Evolutionary conservation across 2,113 vertebrate species (phyloP).

Genomic region (Pseudonaja textilis): DNA sequence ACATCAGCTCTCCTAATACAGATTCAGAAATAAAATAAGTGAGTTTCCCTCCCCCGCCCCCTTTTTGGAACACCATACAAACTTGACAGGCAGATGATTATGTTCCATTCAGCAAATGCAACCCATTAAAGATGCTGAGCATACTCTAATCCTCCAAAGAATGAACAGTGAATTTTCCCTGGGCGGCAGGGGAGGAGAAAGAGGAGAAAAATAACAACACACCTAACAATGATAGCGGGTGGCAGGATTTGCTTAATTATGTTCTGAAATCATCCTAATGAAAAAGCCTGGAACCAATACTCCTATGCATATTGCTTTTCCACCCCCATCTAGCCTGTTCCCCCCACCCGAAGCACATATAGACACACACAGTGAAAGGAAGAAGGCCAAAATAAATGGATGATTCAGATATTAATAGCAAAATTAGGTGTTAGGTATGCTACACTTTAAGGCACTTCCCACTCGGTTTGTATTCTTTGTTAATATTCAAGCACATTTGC

Average conservation of each 20-base stretch:
- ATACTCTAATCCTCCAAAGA: background rate
- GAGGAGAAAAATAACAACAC: background rate
- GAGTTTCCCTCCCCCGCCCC: background rate
- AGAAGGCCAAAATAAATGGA: background rate
- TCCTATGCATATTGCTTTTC: background rate
- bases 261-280: background rate
- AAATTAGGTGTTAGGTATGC: background rate
- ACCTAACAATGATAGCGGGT: background rate
- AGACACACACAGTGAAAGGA: background rate
- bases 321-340: background rate
- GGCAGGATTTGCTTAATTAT: slow-evolving; percentile 8
- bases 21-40: background rate
- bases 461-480: background rate
- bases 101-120: background rate
- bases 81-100: background rate
- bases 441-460: background rate
- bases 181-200: background rate
- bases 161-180: slow-evolving; percentile 2
- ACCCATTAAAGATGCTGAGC: background rate
- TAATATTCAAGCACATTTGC: background rate
- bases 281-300: background rate
- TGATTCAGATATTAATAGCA: slow-evolving; percentile 12
- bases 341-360: too few relatives aligned
- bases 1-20: background rate
- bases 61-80: background rate